Percentiles rank a stretch among this genome's conserved stretches.
Conservation (phyloP, 2,797 vertebrate species). For the Novumbra hubbsi region DNA sequence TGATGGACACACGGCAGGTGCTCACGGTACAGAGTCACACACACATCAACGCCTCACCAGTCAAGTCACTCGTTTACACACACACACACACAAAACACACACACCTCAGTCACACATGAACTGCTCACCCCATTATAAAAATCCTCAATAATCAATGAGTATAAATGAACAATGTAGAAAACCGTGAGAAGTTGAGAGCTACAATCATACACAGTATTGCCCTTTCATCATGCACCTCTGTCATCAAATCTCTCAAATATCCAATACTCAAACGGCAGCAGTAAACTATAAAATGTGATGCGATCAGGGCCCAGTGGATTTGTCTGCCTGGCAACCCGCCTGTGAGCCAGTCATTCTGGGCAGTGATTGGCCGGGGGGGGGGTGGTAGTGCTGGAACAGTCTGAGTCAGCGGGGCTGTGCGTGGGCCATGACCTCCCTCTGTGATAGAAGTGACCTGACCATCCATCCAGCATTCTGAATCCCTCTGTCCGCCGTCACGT, state of each 20-base stretch:
- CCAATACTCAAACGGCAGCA: neutral
- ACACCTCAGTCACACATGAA: neutral
- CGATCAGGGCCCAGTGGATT: neutral
- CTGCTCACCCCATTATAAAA: no score
- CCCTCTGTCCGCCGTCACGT: constrained; percentile 30
- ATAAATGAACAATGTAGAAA: no score
- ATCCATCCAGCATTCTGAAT: neutral
- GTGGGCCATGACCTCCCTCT: neutral
- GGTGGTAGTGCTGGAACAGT: neutral
- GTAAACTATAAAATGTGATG: neutral
- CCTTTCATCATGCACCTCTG: neutral
- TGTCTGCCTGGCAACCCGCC: constrained; percentile 22
- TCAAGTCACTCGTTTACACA: neutral
- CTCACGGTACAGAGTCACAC: neutral
- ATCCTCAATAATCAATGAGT: no score
- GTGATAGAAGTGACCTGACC: no score
- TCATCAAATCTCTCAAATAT: neutral
- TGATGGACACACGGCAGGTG: constrained; percentile 33
- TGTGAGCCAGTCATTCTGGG: constrained; percentile 28
- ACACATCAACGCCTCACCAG: constrained; percentile 3
- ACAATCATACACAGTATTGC: neutral
- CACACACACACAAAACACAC: neutral
- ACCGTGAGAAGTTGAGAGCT: no score
- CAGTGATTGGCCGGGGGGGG: constrained; percentile 12
- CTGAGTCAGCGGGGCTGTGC: constrained; percentile 19